Evolutionary conservation across 2,113 vertebrate species (phyloP), one percentile per base, ranked within the genome.

Genomic region (Nycticebus coucang): DNA sequence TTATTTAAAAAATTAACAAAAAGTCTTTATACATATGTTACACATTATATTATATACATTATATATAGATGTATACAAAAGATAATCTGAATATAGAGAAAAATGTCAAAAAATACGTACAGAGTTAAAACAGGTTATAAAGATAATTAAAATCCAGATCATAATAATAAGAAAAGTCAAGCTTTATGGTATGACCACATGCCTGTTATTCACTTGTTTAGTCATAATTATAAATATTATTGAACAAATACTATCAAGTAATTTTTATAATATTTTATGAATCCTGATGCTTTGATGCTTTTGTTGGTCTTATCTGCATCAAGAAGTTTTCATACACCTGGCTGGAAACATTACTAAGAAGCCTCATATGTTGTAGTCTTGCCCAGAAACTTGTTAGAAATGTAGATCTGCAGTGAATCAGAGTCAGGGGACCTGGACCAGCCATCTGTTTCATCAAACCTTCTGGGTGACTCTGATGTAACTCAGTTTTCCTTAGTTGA

Each of bases 111-210:
- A 57, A 69, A n/a, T 50, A 88, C 50, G 81, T 77, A 93, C 33
- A 69, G 77, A 92, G 22, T 62, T 86, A 74, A 92, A 87, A 89
- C 37, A 92, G 59, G 10, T 81, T 68, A 81, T 57, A 81, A 92
- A 77, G 26, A 37, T 88, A 81, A 95, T 87, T 35, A 72, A 95
- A 92, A 93, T 79, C 77, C 53, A 94, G 89, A 69, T 22, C 57
- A 22, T 59, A 92, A 75, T 57, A 89, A 77, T 50, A 19, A 72
- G 0, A 50, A 90, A 30, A 50, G 3, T 12, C 68, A 86, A 87
- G 55, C 26, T 89, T 50, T 89, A 85, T 85, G 53, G 14, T 83
- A 5, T 80, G 35, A 81, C 94, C 57, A 74, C 62, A 94, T 93
- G 68, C n/a, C 18, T 78, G 71, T 15, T 66, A 79, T 45, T 88